A percentile compares a stretch with the other conserved stretches of the same genome.
These are phyloP conservation scores for Odontophorus gujanensis DNA, from an alignment of 2,113 vertebrate species.

Conservation along the genomic window DNA sequence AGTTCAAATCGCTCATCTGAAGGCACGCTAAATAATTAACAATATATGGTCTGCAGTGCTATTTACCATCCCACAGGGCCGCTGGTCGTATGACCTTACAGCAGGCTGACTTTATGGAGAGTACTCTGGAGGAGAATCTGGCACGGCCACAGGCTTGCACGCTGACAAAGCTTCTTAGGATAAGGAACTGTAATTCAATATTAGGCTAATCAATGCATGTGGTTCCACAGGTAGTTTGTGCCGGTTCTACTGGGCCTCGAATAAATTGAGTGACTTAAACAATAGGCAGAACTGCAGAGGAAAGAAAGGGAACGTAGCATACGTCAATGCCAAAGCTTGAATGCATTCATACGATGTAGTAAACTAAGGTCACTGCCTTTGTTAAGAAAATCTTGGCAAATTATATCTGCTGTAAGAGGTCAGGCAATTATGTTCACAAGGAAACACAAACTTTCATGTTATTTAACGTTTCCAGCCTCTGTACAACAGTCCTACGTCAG, in stretches of 20 bases:
- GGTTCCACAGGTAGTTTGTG: constrained; percentile 5
- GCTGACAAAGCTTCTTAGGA: constrained; percentile 21
- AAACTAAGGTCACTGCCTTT: constrained; percentile 67
- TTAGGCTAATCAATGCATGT: background rate
- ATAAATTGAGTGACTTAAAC: background rate
- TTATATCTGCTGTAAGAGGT: constrained; percentile 53
- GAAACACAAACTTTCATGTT: constrained; percentile 58
- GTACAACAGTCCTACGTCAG: constrained; percentile 22
- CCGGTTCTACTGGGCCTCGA: background rate
- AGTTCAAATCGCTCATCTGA: constrained; percentile 40
- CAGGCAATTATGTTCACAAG: constrained; percentile 69
- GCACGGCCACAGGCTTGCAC: background rate
- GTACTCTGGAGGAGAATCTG: background rate
- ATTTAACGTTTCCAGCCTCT: constrained; percentile 65
- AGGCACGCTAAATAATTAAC: constrained; percentile 70
- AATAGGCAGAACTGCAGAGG: constrained; percentile 12
- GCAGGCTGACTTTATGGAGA: constrained; percentile 19
- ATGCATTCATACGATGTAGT: constrained; percentile 2
- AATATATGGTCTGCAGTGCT: constrained; percentile 31
- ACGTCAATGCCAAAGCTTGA: background rate
- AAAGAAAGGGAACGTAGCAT: constrained; percentile 31
- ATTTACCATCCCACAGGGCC: constrained; percentile 18
- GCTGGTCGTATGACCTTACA: constrained; percentile 48
- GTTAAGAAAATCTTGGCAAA: constrained; percentile 69
- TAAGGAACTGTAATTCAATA: constrained; percentile 45